Percentiles rank a stretch among this genome's conserved stretches.
phyloP scores from a whole-genome alignment of 2,888 invertebrate species.

The Coelogynopora nodosa region DNA sequence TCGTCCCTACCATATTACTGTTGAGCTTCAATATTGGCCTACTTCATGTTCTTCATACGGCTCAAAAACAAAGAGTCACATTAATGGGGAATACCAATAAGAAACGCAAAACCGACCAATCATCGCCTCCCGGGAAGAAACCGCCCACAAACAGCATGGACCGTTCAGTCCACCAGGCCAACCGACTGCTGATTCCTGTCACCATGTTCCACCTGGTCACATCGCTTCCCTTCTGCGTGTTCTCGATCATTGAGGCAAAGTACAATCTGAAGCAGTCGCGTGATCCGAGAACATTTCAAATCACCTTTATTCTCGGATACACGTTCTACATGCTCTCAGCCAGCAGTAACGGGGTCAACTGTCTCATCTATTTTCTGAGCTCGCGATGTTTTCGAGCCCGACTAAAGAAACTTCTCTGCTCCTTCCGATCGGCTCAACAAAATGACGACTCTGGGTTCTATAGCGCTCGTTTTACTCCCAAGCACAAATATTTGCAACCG shows the following conservation, averaged over 20 bases:
- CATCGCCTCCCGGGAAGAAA: too few relatives aligned
- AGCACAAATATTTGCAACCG: too few relatives aligned
- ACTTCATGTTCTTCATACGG: constrained; percentile 35
- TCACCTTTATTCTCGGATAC: neutral
- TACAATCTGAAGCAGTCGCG: constrained; percentile 38
- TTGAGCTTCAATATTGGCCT: constrained; percentile 39
- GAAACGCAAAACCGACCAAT: neutral
- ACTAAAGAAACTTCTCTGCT: neutral
- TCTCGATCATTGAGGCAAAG: constrained; percentile 43
- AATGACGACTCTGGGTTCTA: too few relatives aligned
- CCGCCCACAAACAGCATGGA: neutral
- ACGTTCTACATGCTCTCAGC: constrained; percentile 33
- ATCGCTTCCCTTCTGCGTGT: constrained; percentile 43
- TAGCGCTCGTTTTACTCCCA: too few relatives aligned
- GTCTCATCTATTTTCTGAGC: constrained; percentile 40
- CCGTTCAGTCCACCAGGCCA: constrained; percentile 40
- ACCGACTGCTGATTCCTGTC: constrained; percentile 44
- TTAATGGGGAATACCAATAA: neutral
- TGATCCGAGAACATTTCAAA: neutral
- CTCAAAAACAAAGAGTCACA: neutral
- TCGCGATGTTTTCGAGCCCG: constrained; percentile 27
- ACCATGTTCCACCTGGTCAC: constrained; percentile 44
- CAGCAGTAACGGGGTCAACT: constrained; percentile 40
- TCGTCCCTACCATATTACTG: constrained; percentile 39
- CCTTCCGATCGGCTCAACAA: too few relatives aligned